A percentile compares a stretch with the other conserved stretches of the same genome.
Conservation (phyloP, 2,797 vertebrate species). For the Apogon talboti region DNA sequence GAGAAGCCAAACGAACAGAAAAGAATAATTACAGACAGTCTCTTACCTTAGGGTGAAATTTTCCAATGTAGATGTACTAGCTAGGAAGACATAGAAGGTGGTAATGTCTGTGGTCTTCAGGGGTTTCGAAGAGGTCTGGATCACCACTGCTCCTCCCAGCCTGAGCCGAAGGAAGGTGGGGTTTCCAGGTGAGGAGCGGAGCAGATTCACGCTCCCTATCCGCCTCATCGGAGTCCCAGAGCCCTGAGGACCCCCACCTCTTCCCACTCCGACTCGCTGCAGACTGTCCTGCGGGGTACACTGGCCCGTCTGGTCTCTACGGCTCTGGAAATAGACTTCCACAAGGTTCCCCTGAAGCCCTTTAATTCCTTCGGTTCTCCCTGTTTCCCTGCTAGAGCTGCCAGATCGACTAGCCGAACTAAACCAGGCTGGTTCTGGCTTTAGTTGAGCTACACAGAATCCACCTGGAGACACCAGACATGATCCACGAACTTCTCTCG, state of each 20-base stretch:
- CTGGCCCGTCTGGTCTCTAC: conserved; percentile 76
- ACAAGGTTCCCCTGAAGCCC: conserved; percentile 84
- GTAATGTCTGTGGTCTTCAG: conserved; percentile 86
- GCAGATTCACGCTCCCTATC: conserved; percentile 90
- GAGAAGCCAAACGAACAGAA: not conserved
- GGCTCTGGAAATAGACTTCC: conserved; percentile 91
- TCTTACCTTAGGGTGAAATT: conserved; percentile 92
- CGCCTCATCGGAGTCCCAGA: conserved; percentile 87
- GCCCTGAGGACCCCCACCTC: conserved; percentile 59
- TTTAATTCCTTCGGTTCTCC: conserved; percentile 54
- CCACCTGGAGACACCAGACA: conserved; percentile 87
- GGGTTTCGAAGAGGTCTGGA: conserved; percentile 87
- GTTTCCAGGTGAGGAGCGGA: conserved; percentile 79
- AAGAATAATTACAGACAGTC: not conserved
- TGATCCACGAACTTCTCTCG: conserved; percentile 86
- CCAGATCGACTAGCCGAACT: conserved; percentile 75
- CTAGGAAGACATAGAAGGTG: conserved; percentile 90
- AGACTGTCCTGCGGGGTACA: conserved; percentile 84
- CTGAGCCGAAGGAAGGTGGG: conserved; percentile 87
- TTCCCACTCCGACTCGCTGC: conserved; percentile 69
- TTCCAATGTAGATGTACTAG: conserved; percentile 85
- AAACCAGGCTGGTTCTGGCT: conserved; percentile 89
- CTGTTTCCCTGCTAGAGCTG: conserved; percentile 83
- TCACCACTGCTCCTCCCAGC: conserved; percentile 87
- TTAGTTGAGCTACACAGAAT: conserved; percentile 91